Evolutionary conservation across 2,888 invertebrate species (phyloP).

Genomic region (Tetranychus truncatus): DNA sequence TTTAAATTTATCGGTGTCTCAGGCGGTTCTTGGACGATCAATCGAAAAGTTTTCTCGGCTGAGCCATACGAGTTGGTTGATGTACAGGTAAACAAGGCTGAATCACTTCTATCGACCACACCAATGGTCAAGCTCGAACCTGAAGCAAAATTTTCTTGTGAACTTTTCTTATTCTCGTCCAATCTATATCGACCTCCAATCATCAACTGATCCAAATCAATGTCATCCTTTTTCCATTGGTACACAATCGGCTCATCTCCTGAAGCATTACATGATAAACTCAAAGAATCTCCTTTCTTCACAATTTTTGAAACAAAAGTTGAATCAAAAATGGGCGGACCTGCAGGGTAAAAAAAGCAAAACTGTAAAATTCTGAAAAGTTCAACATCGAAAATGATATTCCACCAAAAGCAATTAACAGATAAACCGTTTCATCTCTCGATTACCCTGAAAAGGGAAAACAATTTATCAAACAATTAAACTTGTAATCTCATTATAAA

Average conservation of each 20-base stretch:
- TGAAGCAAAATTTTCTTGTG: background rate
- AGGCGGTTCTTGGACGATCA: constrained; percentile 30
- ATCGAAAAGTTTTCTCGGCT: constrained; percentile 23
- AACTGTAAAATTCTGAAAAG: background rate
- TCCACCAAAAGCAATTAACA: no score
- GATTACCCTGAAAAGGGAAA: no score
- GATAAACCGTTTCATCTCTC: no score
- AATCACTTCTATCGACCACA: constrained; percentile 22
- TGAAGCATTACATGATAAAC: constrained; percentile 8
- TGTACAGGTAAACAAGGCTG: constrained; percentile 24
- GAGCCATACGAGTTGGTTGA: constrained; percentile 23
- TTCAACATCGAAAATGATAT: no score
- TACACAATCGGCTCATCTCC: background rate
- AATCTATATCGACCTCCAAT: background rate
- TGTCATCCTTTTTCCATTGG: constrained; percentile 3
- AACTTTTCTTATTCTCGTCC: background rate
- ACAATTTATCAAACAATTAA: no score
- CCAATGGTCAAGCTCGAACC: constrained; percentile 20
- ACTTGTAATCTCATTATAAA: no score
- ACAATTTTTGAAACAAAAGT: background rate
- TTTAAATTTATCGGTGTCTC: constrained; percentile 31
- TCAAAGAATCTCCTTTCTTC: background rate
- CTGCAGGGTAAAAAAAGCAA: background rate
- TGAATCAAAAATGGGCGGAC: background rate
- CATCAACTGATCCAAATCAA: constrained; percentile 1